Conservation (phyloP, 2,888 invertebrate species). For the Spatulosminthurus flaviceps region DNA sequence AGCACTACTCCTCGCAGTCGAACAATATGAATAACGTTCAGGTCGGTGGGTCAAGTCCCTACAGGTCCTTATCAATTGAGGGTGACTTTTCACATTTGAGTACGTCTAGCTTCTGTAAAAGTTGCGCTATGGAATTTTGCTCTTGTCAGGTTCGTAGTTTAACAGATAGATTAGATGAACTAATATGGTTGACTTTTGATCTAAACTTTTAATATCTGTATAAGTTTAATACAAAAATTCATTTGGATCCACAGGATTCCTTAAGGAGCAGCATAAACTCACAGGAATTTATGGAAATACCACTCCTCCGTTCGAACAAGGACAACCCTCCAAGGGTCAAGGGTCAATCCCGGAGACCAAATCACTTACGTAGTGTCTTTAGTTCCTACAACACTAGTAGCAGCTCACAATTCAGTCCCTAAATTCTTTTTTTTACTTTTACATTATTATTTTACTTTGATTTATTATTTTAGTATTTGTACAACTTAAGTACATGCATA, state of each 20-base stretch:
- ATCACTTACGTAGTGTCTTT: slow-evolving; percentile 8
- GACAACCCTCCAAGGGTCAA: not conserved
- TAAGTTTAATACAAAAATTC: not conserved
- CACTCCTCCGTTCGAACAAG: not conserved
- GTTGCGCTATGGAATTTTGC: slow-evolving; percentile 40
- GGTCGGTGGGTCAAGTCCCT: slow-evolving; percentile 1
- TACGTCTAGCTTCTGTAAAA: slow-evolving; percentile 32
- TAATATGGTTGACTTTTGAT: not conserved
- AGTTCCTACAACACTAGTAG: not conserved
- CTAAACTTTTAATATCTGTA: not conserved
- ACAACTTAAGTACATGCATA: not conserved
- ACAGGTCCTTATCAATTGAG: slow-evolving; percentile 32
- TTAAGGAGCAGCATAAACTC: slow-evolving; percentile 22
- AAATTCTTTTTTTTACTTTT: not conserved
- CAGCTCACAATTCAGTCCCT: slow-evolving; percentile 13
- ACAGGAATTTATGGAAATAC: not conserved
- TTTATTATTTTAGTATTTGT: not conserved
- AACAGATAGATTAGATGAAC: not conserved
- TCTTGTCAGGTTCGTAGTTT: slow-evolving; percentile 42
- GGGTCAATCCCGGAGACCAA: not conserved
- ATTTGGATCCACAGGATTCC: not conserved
- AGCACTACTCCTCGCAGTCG: not conserved
- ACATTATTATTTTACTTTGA: not conserved
- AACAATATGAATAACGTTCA: not conserved
- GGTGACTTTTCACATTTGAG: slow-evolving; percentile 32